Conservation (phyloP, 1,140 invertebrate genomes). For the Cyclina sinensis region DNA sequence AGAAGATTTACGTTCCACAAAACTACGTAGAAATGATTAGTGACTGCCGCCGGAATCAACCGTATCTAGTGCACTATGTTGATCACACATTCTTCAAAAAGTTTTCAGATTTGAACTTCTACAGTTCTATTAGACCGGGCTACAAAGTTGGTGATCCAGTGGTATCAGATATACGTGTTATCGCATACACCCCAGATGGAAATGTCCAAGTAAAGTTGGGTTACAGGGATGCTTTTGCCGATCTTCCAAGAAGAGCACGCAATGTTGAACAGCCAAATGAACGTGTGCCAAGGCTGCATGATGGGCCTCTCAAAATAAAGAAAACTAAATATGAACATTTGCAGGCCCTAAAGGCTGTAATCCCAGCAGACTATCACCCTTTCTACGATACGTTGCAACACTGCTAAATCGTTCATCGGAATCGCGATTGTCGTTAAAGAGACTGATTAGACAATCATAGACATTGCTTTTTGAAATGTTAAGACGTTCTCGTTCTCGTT, state of each 20-base stretch:
- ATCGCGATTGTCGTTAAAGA: too few species aligned
- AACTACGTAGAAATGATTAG: conserved; percentile 8
- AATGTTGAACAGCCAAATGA: too few species aligned
- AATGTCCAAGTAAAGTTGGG: conserved; percentile 12
- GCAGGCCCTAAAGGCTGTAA: not conserved
- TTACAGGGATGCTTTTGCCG: not conserved
- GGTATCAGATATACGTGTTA: conserved; percentile 36
- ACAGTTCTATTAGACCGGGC: conserved; percentile 37
- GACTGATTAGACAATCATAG: too few species aligned
- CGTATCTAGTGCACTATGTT: conserved; percentile 26
- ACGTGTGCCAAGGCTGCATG: too few species aligned
- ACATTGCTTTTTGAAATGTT: too few species aligned
- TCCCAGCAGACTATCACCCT: not conserved
- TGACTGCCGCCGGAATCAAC: not conserved
- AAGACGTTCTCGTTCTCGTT: too few species aligned
- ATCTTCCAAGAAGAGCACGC: conserved; percentile 23
- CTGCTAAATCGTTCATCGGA: too few species aligned
- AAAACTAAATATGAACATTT: not conserved
- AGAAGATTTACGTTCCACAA: conserved; percentile 25
- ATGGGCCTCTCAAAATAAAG: not conserved
- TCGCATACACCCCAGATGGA: conserved; percentile 20
- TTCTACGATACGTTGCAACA: not conserved
- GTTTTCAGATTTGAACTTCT: conserved; percentile 18
- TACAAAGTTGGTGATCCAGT: conserved; percentile 38
- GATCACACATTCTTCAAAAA: conserved; percentile 41